Evolutionary conservation across 2,797 vertebrate genomes (phyloP).

Genomic region (Salarias fasciatus): DNA sequence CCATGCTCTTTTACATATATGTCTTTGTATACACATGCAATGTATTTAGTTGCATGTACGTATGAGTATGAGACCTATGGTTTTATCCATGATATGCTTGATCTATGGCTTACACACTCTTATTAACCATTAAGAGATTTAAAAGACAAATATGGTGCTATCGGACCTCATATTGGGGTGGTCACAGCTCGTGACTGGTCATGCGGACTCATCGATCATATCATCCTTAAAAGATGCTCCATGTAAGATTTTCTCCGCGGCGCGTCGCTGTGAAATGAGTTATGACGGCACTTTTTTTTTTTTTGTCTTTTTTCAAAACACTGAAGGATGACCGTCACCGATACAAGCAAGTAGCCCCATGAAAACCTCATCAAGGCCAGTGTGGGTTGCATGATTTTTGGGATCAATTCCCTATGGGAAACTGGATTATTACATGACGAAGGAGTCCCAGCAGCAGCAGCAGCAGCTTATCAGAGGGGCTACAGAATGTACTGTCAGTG

Average conservation of each 20-base stretch:
- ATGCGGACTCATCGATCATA: slow-evolving; percentile 99
- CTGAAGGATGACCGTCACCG: slow-evolving; percentile 48
- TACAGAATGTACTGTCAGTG: slow-evolving; percentile 69
- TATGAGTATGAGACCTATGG: slow-evolving; percentile 83
- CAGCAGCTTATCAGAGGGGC: slow-evolving; percentile 59
- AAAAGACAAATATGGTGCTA: slow-evolving; percentile 96
- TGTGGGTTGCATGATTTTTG: slow-evolving; percentile 39
- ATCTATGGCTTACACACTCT: slow-evolving; percentile 88
- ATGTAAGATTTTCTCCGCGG: slow-evolving; percentile 73
- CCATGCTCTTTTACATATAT: slow-evolving; percentile 80
- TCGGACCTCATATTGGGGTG: slow-evolving; percentile 93
- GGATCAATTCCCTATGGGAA: slow-evolving; percentile 74
- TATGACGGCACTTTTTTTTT: slow-evolving; percentile 39
- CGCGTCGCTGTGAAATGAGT: slow-evolving; percentile 45
- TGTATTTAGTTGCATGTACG: slow-evolving; percentile 82
- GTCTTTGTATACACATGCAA: slow-evolving; percentile 85
- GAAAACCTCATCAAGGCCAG: background rate
- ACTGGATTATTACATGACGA: slow-evolving; percentile 32
- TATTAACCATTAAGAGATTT: slow-evolving; percentile 88
- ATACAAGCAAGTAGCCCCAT: slow-evolving; percentile 54
- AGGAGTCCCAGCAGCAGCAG: slow-evolving; percentile 48
- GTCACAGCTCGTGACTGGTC: slow-evolving; percentile 97
- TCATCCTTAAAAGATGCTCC: slow-evolving; percentile 86
- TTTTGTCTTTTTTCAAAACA: slow-evolving; percentile 14
- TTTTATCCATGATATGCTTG: slow-evolving; percentile 90